Conservation (phyloP, 2,888 invertebrate genomes). For the Meloe dianella region DNA sequence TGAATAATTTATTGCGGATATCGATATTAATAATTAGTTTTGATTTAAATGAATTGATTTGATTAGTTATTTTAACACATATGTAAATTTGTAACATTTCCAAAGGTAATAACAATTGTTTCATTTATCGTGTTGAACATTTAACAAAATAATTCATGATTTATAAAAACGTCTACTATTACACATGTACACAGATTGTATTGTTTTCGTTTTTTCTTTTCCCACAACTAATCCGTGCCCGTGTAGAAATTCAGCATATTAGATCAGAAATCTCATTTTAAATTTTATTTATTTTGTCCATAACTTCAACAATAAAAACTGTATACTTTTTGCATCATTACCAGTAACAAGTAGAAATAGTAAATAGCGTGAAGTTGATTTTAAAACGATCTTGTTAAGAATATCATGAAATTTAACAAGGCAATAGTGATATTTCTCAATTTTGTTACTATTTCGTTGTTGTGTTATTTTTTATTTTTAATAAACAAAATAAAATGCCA, state of each 20-base stretch:
- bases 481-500: background rate
- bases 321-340: background rate
- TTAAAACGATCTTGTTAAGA: constrained; percentile 2
- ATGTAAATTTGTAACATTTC: background rate
- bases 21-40: background rate
- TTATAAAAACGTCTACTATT: background rate
- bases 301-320: background rate
- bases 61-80: background rate
- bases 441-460: background rate
- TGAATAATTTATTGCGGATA: background rate
- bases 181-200: no score
- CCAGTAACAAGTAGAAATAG: constrained; percentile 2
- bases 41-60: background rate
- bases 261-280: background rate
- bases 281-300: background rate
- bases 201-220: no score
- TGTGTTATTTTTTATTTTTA: background rate
- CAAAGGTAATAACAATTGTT: background rate
- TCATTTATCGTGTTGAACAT: no score
- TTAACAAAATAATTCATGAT: background rate
- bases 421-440: background rate
- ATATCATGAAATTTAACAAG: constrained; percentile 10
- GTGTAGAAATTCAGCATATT: background rate
- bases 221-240: background rate
- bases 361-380: constrained; percentile 3